These are phyloP conservation scores for Tetragnatha montana DNA, from an alignment of 2,888 invertebrate species.

Conservation along the genomic window DNA sequence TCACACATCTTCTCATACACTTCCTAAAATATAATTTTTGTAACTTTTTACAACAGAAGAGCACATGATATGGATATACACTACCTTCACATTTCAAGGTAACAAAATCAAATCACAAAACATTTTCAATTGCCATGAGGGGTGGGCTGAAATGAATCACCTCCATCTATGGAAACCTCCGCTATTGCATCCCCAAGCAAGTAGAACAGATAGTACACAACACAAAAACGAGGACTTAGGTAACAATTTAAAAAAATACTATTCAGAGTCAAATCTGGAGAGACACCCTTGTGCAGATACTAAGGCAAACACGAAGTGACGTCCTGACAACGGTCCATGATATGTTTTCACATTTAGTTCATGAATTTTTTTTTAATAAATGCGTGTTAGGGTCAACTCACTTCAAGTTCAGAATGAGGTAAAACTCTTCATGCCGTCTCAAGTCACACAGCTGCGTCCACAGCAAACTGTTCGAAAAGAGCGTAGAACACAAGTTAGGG, in stretches of 20 bases:
- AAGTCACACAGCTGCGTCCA: not conserved
- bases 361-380: constrained; percentile 48
- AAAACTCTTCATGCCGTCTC: constrained; percentile 10
- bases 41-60: constrained; percentile 23
- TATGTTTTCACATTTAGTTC: constrained; percentile 60
- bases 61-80: constrained; percentile 40
- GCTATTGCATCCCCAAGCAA: constrained; percentile 29
- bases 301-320: constrained; percentile 68
- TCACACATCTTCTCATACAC: not conserved
- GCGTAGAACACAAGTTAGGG: constrained; percentile 11
- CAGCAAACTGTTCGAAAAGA: constrained; percentile 8
- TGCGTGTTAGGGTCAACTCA: constrained; percentile 22
- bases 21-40: constrained; percentile 17
- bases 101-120: constrained; percentile 32
- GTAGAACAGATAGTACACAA: constrained; percentile 37
- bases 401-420: constrained; percentile 39
- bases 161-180: not conserved
- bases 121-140: not conserved
- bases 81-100: constrained; percentile 32
- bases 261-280: constrained; percentile 59
- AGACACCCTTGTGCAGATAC: constrained; percentile 67
- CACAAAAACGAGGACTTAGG: constrained; percentile 41
- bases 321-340: constrained; percentile 66
- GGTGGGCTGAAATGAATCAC: constrained; percentile 3
- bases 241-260: constrained; percentile 69